Base-by-base conservation (phyloP, 2,888 invertebrate genomes). In the Dioctria rufipes region DNA sequence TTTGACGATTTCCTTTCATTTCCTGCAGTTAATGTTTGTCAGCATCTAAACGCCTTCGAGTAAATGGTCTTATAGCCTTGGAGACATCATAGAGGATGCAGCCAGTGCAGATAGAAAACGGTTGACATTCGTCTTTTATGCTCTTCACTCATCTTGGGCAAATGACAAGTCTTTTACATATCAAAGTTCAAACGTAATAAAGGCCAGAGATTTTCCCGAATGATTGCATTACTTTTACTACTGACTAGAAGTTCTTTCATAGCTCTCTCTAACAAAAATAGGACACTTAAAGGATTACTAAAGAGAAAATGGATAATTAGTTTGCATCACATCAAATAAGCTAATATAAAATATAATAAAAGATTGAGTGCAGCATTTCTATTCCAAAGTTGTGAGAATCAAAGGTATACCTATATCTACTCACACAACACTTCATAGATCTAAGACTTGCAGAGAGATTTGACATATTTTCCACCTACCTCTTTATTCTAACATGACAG, bases 1-100 rank as follows among this genome's bases (percentile, higher is more conserved):
- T 80, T 80, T 80, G 80, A 73, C 73, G 80, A 80, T 80, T 80
- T 54, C 80, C 67, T 80, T 73, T 73, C 73, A 80, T 80, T 73
- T 80, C 73, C 73, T 67, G 80, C 51, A 63, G 43, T 66, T 80
- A 61, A 73, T 71, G 80, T 58, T 25, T 49, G 49, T 71, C 73
- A 65, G 42, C 63, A 11, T 54, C 69, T 25, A 25, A 61, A 25
- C 73, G 51, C 61, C 73, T 61, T 51, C 5, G 37, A 40, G 39
- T 8, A 5, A 8, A 5, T 11, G 40, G 78, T 13, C 43, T 78
- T 46, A 3, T 6, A 46, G 40, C 61, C 25, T 25, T 78, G 37
- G 9, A 46, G 61, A 37, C 42, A 42, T 39, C 58, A 11, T 78
- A 43, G 3, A 25, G 25, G 25, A 25, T 25, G 25, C 25, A 25